phyloP scores from a whole-genome alignment of 2,797 vertebrate genomes.

The Microctenopoma stevenorrisi region DNA sequence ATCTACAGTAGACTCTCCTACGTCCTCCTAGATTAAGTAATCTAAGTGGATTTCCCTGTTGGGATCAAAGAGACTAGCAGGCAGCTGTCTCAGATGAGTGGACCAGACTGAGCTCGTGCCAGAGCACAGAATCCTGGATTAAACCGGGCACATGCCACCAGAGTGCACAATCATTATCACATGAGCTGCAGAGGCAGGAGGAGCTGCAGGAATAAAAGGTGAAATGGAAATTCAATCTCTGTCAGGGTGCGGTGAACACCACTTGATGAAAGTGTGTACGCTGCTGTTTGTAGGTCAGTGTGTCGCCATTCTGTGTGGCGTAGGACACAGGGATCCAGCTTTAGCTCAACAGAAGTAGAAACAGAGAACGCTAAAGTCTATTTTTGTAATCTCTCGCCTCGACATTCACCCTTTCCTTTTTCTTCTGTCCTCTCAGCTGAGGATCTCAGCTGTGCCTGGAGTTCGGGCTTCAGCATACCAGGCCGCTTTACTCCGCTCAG shows the following conservation, averaged over 20 bases:
- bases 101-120: conserved; percentile 67
- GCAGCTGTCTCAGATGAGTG: conserved; percentile 77
- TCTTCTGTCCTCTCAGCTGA: conserved; percentile 48
- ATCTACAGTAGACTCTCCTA: conserved; percentile 32
- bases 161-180: conserved; percentile 24
- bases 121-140: conserved; percentile 83
- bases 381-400: conserved; percentile 69
- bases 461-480: conserved; percentile 77
- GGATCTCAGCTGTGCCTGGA: conserved; percentile 79
- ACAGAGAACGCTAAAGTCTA: conserved; percentile 59
- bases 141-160: conserved; percentile 61
- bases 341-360: conserved; percentile 71
- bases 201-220: conserved; percentile 29
- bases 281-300: conserved; percentile 66
- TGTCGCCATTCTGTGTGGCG: conserved; percentile 47
- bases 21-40: conserved; percentile 72
- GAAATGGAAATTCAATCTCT: background rate
- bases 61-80: conserved; percentile 82
- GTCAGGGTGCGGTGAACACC: background rate
- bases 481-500: conserved; percentile 64
- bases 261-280: conserved; percentile 11
- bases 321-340: conserved; percentile 72
- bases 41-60: conserved; percentile 80
- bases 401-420: conserved; percentile 35
- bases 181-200: conserved; percentile 19